Conservation (phyloP, 2,797 vertebrate species). For the Natrix natrix region DNA sequence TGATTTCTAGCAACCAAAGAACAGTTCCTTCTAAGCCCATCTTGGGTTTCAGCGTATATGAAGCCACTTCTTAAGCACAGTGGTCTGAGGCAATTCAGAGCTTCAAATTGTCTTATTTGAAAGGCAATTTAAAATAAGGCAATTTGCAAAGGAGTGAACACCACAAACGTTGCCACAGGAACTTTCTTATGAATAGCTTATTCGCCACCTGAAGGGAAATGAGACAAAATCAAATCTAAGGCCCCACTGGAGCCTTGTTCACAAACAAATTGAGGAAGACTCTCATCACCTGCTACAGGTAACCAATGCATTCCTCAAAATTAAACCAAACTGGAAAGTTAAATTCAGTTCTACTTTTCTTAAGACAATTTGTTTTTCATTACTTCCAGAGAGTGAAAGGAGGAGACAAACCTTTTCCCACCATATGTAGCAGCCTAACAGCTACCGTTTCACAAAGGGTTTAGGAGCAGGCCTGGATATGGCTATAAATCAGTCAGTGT, state of each 20-base stretch:
- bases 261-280: not conserved
- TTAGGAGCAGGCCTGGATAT: not conserved
- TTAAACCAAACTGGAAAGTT: not conserved
- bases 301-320: not conserved
- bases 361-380: not conserved
- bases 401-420: not conserved
- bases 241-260: not conserved
- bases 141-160: not conserved
- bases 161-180: not conserved
- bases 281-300: not conserved
- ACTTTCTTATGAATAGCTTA: not conserved
- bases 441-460: not conserved
- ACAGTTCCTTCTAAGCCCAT: not conserved
- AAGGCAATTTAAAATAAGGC: not conserved
- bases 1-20: not conserved
- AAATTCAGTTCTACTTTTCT: not conserved
- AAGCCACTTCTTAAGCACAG: not conserved
- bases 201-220: not conserved
- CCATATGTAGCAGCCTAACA: not conserved
- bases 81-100: not conserved
- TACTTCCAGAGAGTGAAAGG: not conserved
- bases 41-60: not conserved
- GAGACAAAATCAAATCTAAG: not conserved
- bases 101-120: not conserved
- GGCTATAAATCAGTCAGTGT: not conserved